A percentile compares a stretch with the other conserved stretches of the same genome.
Evolutionary conservation across 1,140 invertebrate species (phyloP).

Genomic region (Kradibia gibbosae): DNA sequence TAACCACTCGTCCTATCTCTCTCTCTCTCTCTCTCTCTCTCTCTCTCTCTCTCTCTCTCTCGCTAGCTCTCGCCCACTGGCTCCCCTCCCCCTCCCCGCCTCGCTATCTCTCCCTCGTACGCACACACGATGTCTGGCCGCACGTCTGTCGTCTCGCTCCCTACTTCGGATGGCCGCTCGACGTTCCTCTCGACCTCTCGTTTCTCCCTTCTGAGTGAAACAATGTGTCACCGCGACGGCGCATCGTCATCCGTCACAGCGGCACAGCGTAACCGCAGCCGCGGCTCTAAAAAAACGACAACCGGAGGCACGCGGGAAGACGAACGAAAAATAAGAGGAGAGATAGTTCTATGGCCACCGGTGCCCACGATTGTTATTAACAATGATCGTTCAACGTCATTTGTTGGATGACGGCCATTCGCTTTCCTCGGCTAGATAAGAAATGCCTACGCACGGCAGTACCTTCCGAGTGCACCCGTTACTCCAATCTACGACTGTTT

Average conservation of each 20-base stretch:
- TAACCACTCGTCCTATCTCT: not conserved
- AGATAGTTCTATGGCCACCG: not conserved
- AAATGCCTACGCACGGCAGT: not conserved
- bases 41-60: not conserved
- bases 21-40: slow-evolving; percentile 18
- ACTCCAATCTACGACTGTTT: not conserved
- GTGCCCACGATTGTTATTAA: not conserved
- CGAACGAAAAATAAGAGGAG: not conserved
- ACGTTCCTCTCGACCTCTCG: not conserved
- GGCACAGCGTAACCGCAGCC: not conserved
- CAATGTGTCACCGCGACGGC: slow-evolving; percentile 20
- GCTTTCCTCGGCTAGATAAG: not conserved
- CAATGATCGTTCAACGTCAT: not conserved
- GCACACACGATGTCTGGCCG: not conserved
- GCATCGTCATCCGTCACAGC: slow-evolving; percentile 26
- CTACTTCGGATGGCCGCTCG: not conserved
- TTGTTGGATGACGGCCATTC: not conserved
- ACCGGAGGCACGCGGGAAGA: not conserved
- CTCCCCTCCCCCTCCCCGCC: not conserved
- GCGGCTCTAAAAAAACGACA: not conserved
- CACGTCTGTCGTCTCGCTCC: not conserved
- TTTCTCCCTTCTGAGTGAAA: slow-evolving; percentile 4
- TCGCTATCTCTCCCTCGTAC: not conserved
- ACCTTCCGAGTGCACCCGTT: not conserved
- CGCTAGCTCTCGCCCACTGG: not conserved